Conservation (phyloP, 2,888 invertebrate genomes). For the Hetaerina titia region DNA sequence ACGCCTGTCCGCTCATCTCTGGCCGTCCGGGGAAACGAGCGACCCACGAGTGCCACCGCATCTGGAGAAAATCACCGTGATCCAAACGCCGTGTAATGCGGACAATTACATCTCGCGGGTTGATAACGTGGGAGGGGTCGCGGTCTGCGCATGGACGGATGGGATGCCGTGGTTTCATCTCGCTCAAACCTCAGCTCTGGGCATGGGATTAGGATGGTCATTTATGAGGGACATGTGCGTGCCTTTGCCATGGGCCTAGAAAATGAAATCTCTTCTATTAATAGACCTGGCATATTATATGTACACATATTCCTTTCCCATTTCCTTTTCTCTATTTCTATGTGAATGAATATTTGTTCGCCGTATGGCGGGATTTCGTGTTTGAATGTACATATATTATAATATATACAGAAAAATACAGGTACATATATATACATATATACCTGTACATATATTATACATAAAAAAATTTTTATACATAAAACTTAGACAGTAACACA, state of each 20-base stretch:
- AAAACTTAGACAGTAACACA: too few relatives aligned
- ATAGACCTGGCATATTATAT: too few relatives aligned
- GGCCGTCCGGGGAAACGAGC: not conserved
- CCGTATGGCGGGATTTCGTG: too few relatives aligned
- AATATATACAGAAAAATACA: too few relatives aligned
- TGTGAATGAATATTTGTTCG: too few relatives aligned
- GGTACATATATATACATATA: too few relatives aligned
- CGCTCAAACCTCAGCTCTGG: not conserved
- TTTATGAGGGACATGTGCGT: not conserved
- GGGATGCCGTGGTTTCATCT: not conserved
- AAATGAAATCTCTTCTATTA: too few relatives aligned
- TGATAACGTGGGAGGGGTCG: conserved; percentile 4
- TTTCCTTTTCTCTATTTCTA: too few relatives aligned
- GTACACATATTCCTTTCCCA: too few relatives aligned
- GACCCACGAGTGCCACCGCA: not conserved
- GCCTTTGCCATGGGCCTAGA: not conserved
- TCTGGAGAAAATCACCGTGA: not conserved
- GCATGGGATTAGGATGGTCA: not conserved
- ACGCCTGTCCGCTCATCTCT: not conserved
- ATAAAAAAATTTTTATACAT: too few relatives aligned
- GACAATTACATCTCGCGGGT: conserved; percentile 38
- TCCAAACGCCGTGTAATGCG: conserved; percentile 38
- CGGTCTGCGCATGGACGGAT: not conserved
- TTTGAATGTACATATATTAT: too few relatives aligned
- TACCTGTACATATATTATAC: too few relatives aligned